Base-by-base conservation (phyloP, 2,113 vertebrate species). In the Albula goreensis region DNA sequence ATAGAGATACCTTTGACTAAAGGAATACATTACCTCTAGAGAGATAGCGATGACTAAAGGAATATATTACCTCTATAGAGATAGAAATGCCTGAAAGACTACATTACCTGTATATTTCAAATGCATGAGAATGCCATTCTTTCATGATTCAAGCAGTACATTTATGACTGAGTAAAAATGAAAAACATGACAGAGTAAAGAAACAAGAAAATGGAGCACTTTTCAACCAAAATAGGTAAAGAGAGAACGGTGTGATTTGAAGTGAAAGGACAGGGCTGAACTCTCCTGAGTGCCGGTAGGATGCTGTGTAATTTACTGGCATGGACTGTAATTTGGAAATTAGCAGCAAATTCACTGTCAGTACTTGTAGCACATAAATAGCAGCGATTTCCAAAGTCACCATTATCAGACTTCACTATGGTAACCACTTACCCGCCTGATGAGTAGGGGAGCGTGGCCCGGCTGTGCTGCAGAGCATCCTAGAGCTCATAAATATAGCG, bases 361-460 rank as follows among this genome's bases (percentile, higher is more conserved):
- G 60, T 74, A 79, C 81, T 57, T 74, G 50, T 57, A 56, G 49
- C 79, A 81, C 79, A 49, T 53, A 57, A 86, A 82, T 82, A 86
- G 80, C 80, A 86, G 80, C 85, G 63, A 86, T 86, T 86, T 86
- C 85, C 50, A 50, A 82, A 82, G 79, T 81, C 85, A n/a, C 78
- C 78, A 85, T 85, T 85, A 85, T 85, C 78, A 80, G 56, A 85
- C 56, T 85, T 85, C 78, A 80, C 84, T 85, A 85, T 85, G 84
- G 84, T 85, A 85, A 85, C 84, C 84, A 22, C 84, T 85, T 66
- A 31, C 56, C 80, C 60, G 63, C 66, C 80, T 31, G 52, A 78
- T 50, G 80, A 63, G 56, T 51, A 50, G 78, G 78, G 78, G 84
- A 56, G 84, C 49, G 52, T 85, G 50, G 49, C 41, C 25, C 31